Percentiles rank a stretch among this genome's conserved stretches.
phyloP scores from a whole-genome alignment of 2,113 vertebrate genomes.

The Brachionichthys hirsutus region DNA sequence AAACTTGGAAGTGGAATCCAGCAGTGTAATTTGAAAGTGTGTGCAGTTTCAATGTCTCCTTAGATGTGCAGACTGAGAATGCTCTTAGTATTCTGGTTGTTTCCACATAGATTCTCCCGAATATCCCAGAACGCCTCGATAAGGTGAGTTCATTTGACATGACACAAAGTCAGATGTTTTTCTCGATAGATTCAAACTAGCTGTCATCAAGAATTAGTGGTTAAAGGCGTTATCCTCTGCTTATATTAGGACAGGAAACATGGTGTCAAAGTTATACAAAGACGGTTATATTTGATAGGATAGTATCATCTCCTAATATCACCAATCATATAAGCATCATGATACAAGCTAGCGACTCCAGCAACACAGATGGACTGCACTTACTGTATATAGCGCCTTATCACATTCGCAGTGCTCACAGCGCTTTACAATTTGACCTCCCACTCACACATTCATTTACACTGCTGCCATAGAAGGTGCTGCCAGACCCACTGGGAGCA shows the following conservation, averaged over 20 bases:
- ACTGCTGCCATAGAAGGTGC: too few relatives aligned
- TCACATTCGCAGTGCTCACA: too few relatives aligned
- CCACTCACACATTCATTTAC: too few relatives aligned
- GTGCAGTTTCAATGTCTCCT: slow-evolving; percentile 17
- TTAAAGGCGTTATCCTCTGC: background rate
- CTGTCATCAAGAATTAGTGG: too few relatives aligned
- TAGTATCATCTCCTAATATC: background rate
- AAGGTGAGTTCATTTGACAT: background rate
- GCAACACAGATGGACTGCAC: too few relatives aligned
- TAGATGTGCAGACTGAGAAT: slow-evolving; percentile 4
- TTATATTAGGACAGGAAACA: slow-evolving; percentile 1
- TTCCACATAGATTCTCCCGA: background rate
- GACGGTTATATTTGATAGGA: slow-evolving; percentile 13
- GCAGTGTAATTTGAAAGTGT: slow-evolving; percentile 35
- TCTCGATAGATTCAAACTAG: background rate
- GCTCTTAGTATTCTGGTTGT: slow-evolving; percentile 6
- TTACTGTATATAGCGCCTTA: too few relatives aligned
- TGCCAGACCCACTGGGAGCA: too few relatives aligned
- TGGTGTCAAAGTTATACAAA: slow-evolving; percentile 9
- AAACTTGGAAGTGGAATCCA: slow-evolving; percentile 28
- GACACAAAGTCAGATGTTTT: background rate
- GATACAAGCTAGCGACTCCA: too few relatives aligned
- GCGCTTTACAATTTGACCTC: too few relatives aligned
- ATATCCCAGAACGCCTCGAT: background rate
- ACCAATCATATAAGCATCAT: slow-evolving; percentile 22